Base-by-base conservation (phyloP, 2,113 vertebrate genomes). In the Rhineura floridana region DNA sequence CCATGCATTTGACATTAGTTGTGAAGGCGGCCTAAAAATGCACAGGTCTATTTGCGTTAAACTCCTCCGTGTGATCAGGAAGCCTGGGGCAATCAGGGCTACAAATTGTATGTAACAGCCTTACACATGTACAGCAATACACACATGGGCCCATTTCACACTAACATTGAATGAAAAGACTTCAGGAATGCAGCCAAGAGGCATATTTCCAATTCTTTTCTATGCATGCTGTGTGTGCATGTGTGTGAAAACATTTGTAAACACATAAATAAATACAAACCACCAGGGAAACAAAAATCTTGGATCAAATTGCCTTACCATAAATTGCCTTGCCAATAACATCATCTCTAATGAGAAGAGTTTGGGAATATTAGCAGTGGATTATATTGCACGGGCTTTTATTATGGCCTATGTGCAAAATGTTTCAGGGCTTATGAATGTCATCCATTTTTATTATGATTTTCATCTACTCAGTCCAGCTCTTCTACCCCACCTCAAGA, bases 321-420 rank as follows among this genome's bases (percentile, higher is more conserved):
- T 69, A 65, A 87, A 89, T 12, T 55, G 79, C 83, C 17, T 0
- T 72, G 59, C 85, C 86, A 93, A 50, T 50, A 80, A 67, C 83
- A 75, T 91, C 83, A 85, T 84, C 48, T 83, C 0, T 88, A 91
- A 91, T 84, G 36, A 93, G 87, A 91, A 94, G 89, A 33, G 67
- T 83, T 83, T 87, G 23, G 6, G 69, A 84, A 78, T 92, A 93
- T 88, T 63, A 63, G 13, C 88, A 87, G 65, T 7, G 23, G 87
- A 75, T n/a, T 92, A 91, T 80, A 42, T 89, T 91, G 88, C 84
- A 83, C 83, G 81, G 81, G 36, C n/a, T 48, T 79, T 28, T 79
- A 4, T 75, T 12, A 79, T 42, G 81, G 65, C 48, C 11, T 42
- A 3, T 62, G 10, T 15, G 72, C 80, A 92, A 81, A 62, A 86